Evolutionary conservation across 2,888 invertebrate species (phyloP).

Genomic region (Dicyrtomina minuta): DNA sequence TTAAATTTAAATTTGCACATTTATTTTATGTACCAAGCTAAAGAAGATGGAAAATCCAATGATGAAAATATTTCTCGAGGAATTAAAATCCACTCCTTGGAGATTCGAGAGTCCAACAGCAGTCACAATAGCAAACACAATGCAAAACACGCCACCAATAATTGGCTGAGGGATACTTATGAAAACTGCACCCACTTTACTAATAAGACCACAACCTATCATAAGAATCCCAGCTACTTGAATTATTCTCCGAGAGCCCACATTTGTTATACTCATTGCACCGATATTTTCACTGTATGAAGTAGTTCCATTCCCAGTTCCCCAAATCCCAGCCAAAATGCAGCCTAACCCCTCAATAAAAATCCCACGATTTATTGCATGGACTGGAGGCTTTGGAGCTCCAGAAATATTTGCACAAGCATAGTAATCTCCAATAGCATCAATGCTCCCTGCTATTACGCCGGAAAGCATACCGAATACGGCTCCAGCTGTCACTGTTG

Average conservation of each 20-base stretch:
- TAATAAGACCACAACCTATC: slow-evolving; percentile 54
- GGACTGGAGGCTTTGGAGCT: slow-evolving; percentile 59
- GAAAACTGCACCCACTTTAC: slow-evolving; percentile 54
- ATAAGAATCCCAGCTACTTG: slow-evolving; percentile 54
- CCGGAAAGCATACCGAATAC: slow-evolving; percentile 56
- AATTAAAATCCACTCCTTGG: too few relatives aligned
- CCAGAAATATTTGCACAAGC: slow-evolving; percentile 61
- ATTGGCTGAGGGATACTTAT: too few relatives aligned
- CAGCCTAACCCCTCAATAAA: slow-evolving; percentile 60
- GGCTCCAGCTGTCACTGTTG: slow-evolving; percentile 55
- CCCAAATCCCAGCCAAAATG: slow-evolving; percentile 58
- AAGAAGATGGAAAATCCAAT: slow-evolving; percentile 80
- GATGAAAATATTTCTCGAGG: too few relatives aligned
- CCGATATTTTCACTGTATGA: slow-evolving; percentile 62
- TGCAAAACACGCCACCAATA: too few relatives aligned
- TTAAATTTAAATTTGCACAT: too few relatives aligned
- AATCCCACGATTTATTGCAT: slow-evolving; percentile 61
- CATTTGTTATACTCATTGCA: slow-evolving; percentile 61
- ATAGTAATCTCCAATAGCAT: slow-evolving; percentile 61
- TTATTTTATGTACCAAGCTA: slow-evolving; percentile 72
- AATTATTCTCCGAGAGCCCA: too few relatives aligned
- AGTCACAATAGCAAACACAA: too few relatives aligned
- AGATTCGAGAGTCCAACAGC: too few relatives aligned
- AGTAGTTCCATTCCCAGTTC: too few relatives aligned
- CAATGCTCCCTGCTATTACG: slow-evolving; percentile 56